Percentiles rank a stretch among this genome's conserved stretches.
Evolutionary conservation across 2,888 invertebrate species (phyloP).

Genomic region (Hydropsyche betteni): DNA sequence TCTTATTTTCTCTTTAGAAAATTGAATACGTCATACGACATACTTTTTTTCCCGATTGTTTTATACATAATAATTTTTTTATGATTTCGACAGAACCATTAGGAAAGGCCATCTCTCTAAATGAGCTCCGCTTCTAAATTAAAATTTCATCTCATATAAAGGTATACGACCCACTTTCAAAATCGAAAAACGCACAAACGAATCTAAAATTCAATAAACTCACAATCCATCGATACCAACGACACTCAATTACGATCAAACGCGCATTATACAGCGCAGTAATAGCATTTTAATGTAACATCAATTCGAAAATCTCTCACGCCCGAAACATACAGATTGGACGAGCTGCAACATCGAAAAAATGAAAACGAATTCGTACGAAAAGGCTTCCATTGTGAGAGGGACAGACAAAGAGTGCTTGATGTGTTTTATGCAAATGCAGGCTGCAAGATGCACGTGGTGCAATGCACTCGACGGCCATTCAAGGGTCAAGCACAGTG

Average conservation of each 20-base stretch:
- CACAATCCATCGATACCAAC: not conserved
- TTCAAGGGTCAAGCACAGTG: slow-evolving; percentile 9
- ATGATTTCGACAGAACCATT: not conserved
- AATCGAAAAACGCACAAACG: no score
- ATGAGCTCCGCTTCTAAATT: no score
- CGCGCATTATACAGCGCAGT: not conserved
- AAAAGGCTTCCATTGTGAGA: no score
- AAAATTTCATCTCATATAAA: no score
- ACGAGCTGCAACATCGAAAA: no score
- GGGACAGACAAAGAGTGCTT: not conserved
- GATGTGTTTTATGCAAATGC: slow-evolving; percentile 17
- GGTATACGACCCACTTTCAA: no score
- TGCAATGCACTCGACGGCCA: slow-evolving; percentile 22
- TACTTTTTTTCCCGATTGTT: not conserved
- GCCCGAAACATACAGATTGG: no score
- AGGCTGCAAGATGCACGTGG: slow-evolving; percentile 19
- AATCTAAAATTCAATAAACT: not conserved
- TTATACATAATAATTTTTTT: no score
- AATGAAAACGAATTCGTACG: no score
- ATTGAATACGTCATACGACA: slow-evolving; percentile 15
- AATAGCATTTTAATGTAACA: slow-evolving; percentile 6
- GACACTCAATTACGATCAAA: not conserved
- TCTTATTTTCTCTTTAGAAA: slow-evolving; percentile 13
- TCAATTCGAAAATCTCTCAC: not conserved
- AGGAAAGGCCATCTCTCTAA: not conserved